phyloP scores from a whole-genome alignment of 2,888 invertebrate species.

The Anoplius nigerrimus region DNA sequence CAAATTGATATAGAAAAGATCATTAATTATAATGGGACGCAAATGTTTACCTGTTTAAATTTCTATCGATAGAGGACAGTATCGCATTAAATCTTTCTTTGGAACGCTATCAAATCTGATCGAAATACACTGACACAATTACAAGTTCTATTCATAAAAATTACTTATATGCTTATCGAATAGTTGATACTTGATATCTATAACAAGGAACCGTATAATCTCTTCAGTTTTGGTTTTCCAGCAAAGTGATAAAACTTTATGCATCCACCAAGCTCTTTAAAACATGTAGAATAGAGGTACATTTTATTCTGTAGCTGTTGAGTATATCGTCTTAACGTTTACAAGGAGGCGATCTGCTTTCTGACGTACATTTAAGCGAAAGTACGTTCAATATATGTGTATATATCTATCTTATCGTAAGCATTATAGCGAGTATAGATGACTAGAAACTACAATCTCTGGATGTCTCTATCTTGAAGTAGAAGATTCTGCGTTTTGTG shows the following conservation, averaged over 20 bases:
- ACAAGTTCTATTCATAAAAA: constrained; percentile 10
- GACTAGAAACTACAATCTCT: constrained; percentile 57
- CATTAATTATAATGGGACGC: constrained; percentile 52
- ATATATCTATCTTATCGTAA: constrained; percentile 13
- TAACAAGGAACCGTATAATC: constrained; percentile 38
- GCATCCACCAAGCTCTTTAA: too few relatives aligned
- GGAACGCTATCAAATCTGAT: too few relatives aligned
- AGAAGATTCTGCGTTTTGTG: constrained; percentile 26
- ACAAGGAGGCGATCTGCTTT: background rate
- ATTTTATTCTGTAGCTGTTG: too few relatives aligned
- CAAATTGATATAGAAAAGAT: constrained; percentile 52
- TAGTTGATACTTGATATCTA: constrained; percentile 38
- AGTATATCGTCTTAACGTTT: constrained; percentile 1
- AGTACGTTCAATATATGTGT: background rate
- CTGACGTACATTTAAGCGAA: background rate
- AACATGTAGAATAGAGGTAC: too few relatives aligned
- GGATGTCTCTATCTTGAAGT: constrained; percentile 40
- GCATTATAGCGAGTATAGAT: constrained; percentile 37
- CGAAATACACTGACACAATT: too few relatives aligned
- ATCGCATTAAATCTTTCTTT: too few relatives aligned
- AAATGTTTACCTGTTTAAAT: constrained; percentile 27
- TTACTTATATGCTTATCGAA: constrained; percentile 45
- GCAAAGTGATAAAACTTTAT: too few relatives aligned
- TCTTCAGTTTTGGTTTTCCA: constrained; percentile 31
- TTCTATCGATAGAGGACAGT: background rate